Conservation (phyloP, 2,113 vertebrate genomes). For the Baryphthengus martii region DNA sequence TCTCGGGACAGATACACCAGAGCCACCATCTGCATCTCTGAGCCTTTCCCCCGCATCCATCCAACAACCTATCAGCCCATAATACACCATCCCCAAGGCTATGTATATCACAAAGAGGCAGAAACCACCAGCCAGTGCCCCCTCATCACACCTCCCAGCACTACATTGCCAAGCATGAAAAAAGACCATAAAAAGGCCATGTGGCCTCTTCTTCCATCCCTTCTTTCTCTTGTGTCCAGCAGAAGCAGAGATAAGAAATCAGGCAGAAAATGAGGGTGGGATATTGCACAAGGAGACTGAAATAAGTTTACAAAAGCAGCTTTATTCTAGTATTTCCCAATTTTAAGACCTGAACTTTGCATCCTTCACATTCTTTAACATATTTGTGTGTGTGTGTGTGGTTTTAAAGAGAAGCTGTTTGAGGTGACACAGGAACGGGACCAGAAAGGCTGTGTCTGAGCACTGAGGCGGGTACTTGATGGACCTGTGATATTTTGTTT, state of each 20-base stretch:
- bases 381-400: not conserved
- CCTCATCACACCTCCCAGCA: not conserved
- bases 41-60: not conserved
- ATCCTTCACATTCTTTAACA: not conserved
- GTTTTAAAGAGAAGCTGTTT: not conserved
- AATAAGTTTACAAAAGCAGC: not conserved
- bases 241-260: not conserved
- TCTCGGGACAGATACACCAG: not conserved
- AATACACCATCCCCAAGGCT: not conserved
- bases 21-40: not conserved
- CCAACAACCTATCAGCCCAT: not conserved
- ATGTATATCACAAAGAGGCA: not conserved
- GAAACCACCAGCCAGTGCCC: not conserved
- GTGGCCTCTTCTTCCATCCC: not conserved
- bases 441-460: not conserved
- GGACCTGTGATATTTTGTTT: not conserved
- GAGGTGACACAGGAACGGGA: not conserved
- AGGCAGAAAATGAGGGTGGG: not conserved
- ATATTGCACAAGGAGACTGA: not conserved
- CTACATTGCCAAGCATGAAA: not conserved
- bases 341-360: not conserved
- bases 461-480: accelerated
- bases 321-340: not conserved
- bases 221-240: not conserved
- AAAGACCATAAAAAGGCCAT: not conserved